These are phyloP conservation scores for Stegana nigrithorax DNA, from an alignment of 2,888 invertebrate species.

Conservation along the genomic window DNA sequence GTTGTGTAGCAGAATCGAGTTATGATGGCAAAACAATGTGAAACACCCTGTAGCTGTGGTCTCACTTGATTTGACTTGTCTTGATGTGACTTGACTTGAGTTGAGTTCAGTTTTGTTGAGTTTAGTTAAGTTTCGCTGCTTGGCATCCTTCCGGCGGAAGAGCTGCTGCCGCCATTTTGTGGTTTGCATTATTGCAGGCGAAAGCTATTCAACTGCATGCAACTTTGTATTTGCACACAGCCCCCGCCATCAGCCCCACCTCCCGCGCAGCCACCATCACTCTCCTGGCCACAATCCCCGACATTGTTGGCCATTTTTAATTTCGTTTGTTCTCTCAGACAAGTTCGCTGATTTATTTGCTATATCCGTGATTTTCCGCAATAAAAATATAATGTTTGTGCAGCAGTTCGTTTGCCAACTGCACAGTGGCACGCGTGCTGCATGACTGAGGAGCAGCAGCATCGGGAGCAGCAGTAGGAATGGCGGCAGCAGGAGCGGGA, in stretches of 20 bases:
- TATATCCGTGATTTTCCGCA: background rate
- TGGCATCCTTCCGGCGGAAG: slow-evolving; percentile 42
- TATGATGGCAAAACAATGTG: too few species aligned
- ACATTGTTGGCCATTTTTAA: slow-evolving; percentile 5
- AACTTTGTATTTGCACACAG: background rate
- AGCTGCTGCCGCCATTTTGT: slow-evolving; percentile 57
- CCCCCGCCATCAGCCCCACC: background rate
- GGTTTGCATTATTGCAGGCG: slow-evolving; percentile 38
- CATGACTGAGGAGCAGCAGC: too few species aligned
- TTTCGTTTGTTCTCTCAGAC: background rate
- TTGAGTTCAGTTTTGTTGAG: background rate
- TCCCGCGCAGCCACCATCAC: background rate
- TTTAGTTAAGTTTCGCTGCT: slow-evolving; percentile 2
- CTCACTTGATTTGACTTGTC: background rate
- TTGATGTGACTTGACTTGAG: background rate
- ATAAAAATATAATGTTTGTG: too few species aligned
- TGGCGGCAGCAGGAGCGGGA: too few species aligned
- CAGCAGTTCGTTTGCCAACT: background rate
- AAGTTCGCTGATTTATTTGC: slow-evolving; percentile 6
- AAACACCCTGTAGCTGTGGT: slow-evolving; percentile 19
- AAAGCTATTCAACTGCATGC: background rate
- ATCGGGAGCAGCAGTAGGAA: too few species aligned
- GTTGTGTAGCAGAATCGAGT: too few species aligned
- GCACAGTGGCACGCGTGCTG: background rate
- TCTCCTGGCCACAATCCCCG: background rate